Evolutionary conservation across 2,797 vertebrate genomes (phyloP).

Genomic region (Gambusia yucatana): DNA sequence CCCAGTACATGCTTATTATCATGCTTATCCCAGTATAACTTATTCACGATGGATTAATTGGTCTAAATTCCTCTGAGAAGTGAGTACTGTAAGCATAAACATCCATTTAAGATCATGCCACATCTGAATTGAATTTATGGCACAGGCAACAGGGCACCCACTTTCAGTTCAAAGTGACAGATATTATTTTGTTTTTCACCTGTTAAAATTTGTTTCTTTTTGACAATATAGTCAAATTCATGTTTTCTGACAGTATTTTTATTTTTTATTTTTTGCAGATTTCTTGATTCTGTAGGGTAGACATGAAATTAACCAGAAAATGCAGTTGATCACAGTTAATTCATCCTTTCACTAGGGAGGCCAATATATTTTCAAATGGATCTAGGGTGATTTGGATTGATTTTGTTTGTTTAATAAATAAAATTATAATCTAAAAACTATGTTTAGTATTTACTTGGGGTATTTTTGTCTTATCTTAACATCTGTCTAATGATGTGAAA

Average conservation of each 20-base stretch:
- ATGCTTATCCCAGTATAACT: not conserved
- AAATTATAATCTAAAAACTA: not conserved
- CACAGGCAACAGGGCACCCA: not conserved
- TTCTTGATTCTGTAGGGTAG: not conserved
- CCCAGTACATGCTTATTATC: not conserved
- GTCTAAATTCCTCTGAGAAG: not conserved
- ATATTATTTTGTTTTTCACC: not conserved
- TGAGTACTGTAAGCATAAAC: not conserved
- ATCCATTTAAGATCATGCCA: not conserved
- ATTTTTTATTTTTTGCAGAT: not conserved
- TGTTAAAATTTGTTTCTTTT: not conserved
- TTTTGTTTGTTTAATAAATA: not conserved
- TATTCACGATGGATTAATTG: not conserved
- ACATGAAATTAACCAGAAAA: not conserved
- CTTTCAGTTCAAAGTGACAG: not conserved
- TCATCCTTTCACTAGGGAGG: not conserved
- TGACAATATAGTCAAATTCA: not conserved
- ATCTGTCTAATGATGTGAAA: not conserved
- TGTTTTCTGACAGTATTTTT: not conserved
- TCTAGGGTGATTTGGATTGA: not conserved
- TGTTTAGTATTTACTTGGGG: not conserved
- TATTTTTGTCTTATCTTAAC: not conserved
- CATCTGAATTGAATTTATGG: not conserved
- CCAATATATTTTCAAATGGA: not conserved
- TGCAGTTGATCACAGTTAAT: not conserved